Conservation (phyloP, 2,888 invertebrate genomes). For the Eupithecia dodoneata region DNA sequence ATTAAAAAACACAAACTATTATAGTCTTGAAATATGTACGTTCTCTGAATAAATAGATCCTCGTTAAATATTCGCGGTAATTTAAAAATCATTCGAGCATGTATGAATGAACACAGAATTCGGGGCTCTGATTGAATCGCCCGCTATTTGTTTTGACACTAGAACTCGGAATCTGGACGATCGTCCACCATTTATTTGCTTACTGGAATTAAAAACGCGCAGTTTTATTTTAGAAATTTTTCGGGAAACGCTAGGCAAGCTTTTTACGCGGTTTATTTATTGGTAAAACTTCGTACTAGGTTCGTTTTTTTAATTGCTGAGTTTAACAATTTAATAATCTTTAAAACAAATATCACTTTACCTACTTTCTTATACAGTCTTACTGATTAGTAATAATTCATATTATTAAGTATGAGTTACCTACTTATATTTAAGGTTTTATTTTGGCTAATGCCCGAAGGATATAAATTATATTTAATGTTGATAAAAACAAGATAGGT, state of each 20-base stretch:
- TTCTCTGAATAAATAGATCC: background rate
- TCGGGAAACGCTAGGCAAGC: background rate
- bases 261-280: background rate
- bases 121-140: constrained; percentile 29
- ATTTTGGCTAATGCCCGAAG: too few relatives aligned
- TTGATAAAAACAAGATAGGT: too few relatives aligned
- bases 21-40: background rate
- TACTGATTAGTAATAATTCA: too few relatives aligned
- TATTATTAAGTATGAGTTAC: too few relatives aligned
- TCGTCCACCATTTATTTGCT: constrained; percentile 29
- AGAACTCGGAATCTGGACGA: constrained; percentile 25
- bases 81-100: constrained; percentile 23
- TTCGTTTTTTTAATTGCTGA: background rate
- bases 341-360: too few relatives aligned
- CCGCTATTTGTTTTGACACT: constrained; percentile 33
- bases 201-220: constrained; percentile 21
- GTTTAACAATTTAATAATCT: too few relatives aligned
- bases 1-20: background rate
- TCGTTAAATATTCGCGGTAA: constrained; percentile 29
- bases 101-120: constrained; percentile 8
- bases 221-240: constrained; percentile 19
- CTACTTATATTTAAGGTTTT: too few relatives aligned
- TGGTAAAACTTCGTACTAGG: background rate
- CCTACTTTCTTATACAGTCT: too few relatives aligned
- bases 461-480: too few relatives aligned